Evolutionary conservation across 2,888 invertebrate genomes (phyloP).

Genomic region (Macroteleia sp.): DNA sequence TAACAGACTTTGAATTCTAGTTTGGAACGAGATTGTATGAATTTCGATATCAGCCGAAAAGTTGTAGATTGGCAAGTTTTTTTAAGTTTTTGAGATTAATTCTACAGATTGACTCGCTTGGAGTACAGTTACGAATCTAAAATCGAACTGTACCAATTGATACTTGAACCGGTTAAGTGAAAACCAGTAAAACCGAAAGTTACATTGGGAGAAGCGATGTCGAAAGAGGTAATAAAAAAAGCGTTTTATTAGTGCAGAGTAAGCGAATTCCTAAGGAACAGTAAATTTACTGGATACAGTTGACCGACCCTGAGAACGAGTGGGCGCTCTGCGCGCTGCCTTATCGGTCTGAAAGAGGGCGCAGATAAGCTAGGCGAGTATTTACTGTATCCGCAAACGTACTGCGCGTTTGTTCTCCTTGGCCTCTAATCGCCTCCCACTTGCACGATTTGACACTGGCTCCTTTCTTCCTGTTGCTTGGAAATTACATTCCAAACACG

Average conservation of each 20-base stretch:
- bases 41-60: background rate
- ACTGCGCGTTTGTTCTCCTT: slow-evolving; percentile 63
- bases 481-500: background rate
- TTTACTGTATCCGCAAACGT: slow-evolving; percentile 62
- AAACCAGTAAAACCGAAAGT: slow-evolving; percentile 25
- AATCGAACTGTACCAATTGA: background rate
- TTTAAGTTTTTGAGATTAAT: no score
- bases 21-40: no score
- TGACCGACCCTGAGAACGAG: slow-evolving; percentile 36
- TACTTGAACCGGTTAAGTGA: slow-evolving; percentile 3
- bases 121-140: background rate
- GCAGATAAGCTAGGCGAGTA: slow-evolving; percentile 50
- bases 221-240: slow-evolving; percentile 18
- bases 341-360: slow-evolving; percentile 26
- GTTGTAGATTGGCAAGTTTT: no score
- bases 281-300: slow-evolving; percentile 41
- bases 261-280: slow-evolving; percentile 20
- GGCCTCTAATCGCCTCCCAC: slow-evolving; percentile 53
- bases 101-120: background rate
- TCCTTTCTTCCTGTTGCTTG: background rate
- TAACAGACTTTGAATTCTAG: no score
- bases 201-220: slow-evolving; percentile 23
- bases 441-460: background rate
- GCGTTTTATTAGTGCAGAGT: slow-evolving; percentile 26
- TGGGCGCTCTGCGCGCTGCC: slow-evolving; percentile 9